These are phyloP conservation scores for Stomatorhinus ivindoensis DNA, from an alignment of 2,113 vertebrate genomes.

Conservation along the genomic window DNA sequence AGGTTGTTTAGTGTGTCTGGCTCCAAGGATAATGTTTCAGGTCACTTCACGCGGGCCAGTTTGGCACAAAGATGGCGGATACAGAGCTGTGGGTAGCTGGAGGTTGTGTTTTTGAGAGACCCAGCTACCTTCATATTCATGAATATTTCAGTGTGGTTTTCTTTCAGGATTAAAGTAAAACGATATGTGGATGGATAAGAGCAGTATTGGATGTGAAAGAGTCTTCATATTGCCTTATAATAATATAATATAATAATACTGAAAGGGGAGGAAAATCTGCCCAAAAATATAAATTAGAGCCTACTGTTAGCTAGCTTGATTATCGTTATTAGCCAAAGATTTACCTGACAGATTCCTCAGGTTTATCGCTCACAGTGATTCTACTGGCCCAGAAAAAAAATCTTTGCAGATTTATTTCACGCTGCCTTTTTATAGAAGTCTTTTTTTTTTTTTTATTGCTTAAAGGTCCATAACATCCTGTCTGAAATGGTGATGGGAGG, in stretches of 20 bases:
- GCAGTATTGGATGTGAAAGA: background rate
- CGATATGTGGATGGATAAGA: background rate
- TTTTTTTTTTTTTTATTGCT: background rate
- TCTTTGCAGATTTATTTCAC: background rate
- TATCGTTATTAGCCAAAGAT: background rate
- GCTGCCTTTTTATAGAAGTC: background rate
- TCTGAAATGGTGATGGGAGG: constrained; percentile 99
- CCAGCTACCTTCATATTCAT: background rate
- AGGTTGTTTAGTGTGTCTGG: background rate
- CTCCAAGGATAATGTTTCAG: background rate
- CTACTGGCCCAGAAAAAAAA: background rate
- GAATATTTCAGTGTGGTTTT: background rate
- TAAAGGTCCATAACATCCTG: constrained; percentile 94
- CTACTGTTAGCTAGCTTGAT: background rate
- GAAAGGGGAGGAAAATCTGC: background rate
- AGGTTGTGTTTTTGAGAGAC: background rate
- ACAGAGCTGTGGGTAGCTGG: background rate
- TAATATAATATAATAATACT: background rate
- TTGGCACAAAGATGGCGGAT: background rate
- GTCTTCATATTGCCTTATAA: background rate
- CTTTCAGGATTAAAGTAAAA: background rate
- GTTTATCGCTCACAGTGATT: background rate
- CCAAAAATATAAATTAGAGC: background rate
- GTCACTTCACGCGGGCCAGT: background rate
- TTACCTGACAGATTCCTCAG: background rate